Evolutionary conservation across 2,113 vertebrate species (phyloP).

Genomic region (Antennarius striatus): DNA sequence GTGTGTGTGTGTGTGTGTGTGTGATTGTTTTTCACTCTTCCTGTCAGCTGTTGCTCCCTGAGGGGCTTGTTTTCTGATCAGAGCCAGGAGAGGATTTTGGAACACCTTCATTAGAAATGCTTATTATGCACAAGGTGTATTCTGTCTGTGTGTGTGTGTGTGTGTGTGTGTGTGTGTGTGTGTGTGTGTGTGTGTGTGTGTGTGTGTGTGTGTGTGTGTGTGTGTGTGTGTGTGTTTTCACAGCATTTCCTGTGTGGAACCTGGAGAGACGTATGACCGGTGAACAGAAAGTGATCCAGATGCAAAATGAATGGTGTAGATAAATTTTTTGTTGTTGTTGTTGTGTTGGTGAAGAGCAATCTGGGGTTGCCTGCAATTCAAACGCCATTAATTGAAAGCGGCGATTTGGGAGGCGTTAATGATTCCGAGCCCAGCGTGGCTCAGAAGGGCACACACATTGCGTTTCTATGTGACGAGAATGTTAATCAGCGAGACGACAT

Average conservation of each 20-base stretch:
- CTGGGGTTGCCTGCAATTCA: slow-evolving; percentile 31
- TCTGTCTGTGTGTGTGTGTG: too few relatives aligned
- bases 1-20: slow-evolving; percentile 8
- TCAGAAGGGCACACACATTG: slow-evolving; percentile 14
- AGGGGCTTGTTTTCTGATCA: slow-evolving; percentile 32
- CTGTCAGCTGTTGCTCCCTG: slow-evolving; percentile 35
- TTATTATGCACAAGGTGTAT: slow-evolving; percentile 49
- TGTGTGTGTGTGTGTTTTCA: too few relatives aligned
- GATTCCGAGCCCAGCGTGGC: slow-evolving; percentile 18
- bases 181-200: too few relatives aligned
- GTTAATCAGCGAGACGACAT: neutral
- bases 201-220: too few relatives aligned
- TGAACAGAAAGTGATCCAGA: neutral
- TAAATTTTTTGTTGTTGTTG: neutral
- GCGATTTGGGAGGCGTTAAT: slow-evolving; percentile 22
- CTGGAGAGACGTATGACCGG: too few relatives aligned
- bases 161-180: too few relatives aligned
- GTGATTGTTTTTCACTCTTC: slow-evolving; percentile 21
- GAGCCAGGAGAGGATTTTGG: slow-evolving; percentile 32
- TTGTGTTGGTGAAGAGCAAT: slow-evolving; percentile 14
- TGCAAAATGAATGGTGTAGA: neutral
- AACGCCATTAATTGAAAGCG: slow-evolving; percentile 44
- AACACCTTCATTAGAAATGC: slow-evolving; percentile 50
- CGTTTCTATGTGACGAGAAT: slow-evolving; percentile 20
- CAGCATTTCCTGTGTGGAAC: too few relatives aligned